Evolutionary conservation across 1,140 invertebrate genomes (phyloP).

Genomic region (Psilanteris sp.): DNA sequence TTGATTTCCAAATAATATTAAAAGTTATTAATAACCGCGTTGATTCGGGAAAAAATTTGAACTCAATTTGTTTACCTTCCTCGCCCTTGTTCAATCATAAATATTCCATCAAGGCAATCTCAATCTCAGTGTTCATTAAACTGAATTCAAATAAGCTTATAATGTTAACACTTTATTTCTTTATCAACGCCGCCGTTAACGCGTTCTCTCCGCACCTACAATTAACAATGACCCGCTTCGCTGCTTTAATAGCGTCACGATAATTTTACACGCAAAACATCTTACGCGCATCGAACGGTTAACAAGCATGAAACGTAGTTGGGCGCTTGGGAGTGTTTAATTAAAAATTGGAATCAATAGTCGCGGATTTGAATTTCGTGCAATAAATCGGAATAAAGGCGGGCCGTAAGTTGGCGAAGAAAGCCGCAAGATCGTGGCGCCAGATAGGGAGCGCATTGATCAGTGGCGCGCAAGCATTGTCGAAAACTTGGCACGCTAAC

Average conservation of each 20-base stretch:
- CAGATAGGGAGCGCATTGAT: constrained; percentile 30
- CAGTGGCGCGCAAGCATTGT: constrained; percentile 8
- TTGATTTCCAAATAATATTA: no score
- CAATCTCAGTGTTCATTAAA: no score
- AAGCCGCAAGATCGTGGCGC: constrained; percentile 19
- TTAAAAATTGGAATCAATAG: no score
- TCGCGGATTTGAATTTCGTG: not conserved
- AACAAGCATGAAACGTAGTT: constrained; percentile 58
- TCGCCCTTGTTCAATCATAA: no score
- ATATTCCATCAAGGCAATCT: no score
- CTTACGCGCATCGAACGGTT: constrained; percentile 35
- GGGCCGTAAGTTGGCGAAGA: not conserved
- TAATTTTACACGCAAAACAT: constrained; percentile 40
- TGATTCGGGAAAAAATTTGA: no score
- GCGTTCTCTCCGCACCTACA: not conserved
- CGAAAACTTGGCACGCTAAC: constrained; percentile 39
- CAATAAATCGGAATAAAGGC: constrained; percentile 9
- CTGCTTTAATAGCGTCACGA: constrained; percentile 41
- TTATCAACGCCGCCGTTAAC: no score
- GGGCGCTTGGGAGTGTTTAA: no score
- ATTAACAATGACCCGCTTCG: constrained; percentile 28
- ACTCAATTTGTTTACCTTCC: no score
- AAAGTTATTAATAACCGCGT: no score
- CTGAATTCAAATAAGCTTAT: no score
- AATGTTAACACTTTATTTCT: no score